A percentile compares a stretch with the other conserved stretches of the same genome.
phyloP scores from a whole-genome alignment of 1,140 invertebrate genomes.

The Bombus consobrinus region DNA sequence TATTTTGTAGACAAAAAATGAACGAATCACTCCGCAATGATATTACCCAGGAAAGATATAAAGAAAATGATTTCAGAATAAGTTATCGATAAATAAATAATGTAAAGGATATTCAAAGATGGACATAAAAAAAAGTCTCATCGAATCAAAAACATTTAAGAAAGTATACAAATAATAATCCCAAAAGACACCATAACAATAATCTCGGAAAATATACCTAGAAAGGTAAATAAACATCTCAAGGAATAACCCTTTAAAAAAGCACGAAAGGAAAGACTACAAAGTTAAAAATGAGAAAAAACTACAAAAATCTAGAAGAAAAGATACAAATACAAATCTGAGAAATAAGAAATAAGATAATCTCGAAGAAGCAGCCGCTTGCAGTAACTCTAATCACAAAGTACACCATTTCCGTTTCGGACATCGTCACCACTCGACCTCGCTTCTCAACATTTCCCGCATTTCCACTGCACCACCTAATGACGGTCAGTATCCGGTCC shows the following conservation, averaged over 20 bases:
- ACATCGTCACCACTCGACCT: conserved; percentile 14
- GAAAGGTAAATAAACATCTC: too few relatives aligned
- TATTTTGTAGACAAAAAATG: too few relatives aligned
- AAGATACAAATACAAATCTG: not conserved
- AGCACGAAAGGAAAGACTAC: not conserved
- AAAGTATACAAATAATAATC: too few relatives aligned
- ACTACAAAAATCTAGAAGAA: not conserved
- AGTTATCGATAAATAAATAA: not conserved
- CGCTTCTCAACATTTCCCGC: not conserved
- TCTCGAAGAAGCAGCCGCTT: not conserved
- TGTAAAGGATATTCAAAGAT: too few relatives aligned
- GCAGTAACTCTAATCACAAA: not conserved
- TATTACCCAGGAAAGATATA: not conserved
- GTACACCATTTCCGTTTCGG: not conserved
- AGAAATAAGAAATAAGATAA: not conserved
- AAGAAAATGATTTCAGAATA: not conserved
- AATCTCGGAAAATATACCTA: too few relatives aligned
- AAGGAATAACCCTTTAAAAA: too few relatives aligned
- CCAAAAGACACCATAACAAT: too few relatives aligned
- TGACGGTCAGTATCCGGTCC: conserved; percentile 31
- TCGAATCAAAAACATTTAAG: too few relatives aligned
- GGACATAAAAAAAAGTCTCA: too few relatives aligned
- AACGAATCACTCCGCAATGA: too few relatives aligned
- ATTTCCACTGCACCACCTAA: not conserved
- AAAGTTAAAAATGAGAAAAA: too few relatives aligned